Evolutionary conservation across 2,888 invertebrate species (phyloP).

Genomic region (Alcis repandata): DNA sequence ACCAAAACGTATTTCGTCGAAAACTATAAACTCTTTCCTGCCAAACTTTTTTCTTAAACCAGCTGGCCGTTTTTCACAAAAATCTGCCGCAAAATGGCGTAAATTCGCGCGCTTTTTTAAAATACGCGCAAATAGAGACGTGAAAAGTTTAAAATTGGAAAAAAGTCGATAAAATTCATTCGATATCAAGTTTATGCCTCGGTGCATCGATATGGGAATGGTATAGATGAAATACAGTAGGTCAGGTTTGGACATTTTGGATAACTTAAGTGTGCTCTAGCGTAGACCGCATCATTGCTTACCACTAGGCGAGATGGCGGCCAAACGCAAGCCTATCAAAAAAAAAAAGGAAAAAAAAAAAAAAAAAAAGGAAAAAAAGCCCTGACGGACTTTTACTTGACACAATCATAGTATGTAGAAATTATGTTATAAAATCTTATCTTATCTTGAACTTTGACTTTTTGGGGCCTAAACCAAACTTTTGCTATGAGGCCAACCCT

Average conservation of each 20-base stretch:
- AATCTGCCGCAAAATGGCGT: conserved; percentile 17
- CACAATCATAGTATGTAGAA: too few species aligned
- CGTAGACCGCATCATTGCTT: too few species aligned
- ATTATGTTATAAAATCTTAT: too few species aligned
- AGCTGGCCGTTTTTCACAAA: conserved; percentile 11
- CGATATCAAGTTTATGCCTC: conserved; percentile 22
- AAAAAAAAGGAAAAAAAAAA: too few species aligned
- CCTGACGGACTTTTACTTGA: too few species aligned
- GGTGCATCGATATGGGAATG: conserved; percentile 24
- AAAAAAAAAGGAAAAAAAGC: too few species aligned
- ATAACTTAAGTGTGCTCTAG: too few species aligned
- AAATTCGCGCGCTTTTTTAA: conserved; percentile 15
- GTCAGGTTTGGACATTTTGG: neutral
- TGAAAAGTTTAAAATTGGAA: conserved; percentile 33
- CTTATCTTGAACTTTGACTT: too few species aligned
- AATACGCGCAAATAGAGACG: conserved; percentile 22
- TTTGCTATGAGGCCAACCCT: too few species aligned
- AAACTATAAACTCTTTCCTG: neutral
- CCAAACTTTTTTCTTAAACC: neutral
- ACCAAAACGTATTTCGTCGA: neutral
- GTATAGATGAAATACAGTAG: conserved; percentile 12
- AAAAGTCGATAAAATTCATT: conserved; percentile 28
- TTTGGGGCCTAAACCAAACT: too few species aligned
- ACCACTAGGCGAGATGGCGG: too few species aligned
- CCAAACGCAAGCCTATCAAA: too few species aligned